Conservation (phyloP, 2,888 invertebrate genomes). For the Aplocera efformata region DNA sequence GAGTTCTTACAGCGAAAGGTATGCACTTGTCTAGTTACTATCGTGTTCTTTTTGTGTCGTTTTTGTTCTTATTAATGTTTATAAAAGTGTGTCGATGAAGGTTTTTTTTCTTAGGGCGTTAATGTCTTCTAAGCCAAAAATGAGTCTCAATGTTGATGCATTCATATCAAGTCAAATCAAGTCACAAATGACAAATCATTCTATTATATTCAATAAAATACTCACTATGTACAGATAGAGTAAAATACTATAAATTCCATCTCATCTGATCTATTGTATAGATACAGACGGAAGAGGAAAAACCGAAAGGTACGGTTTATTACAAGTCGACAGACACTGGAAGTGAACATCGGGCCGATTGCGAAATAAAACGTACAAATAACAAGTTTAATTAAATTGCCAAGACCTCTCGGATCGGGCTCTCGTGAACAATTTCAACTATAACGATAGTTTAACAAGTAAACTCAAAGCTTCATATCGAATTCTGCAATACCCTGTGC, state of each 20-base stretch:
- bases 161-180: no score
- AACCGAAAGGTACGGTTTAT: conserved; percentile 32
- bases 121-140: no score
- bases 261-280: neutral
- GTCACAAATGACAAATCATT: no score
- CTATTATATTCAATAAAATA: no score
- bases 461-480: conserved; percentile 68
- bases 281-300: conserved; percentile 5
- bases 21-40: no score
- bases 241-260: neutral
- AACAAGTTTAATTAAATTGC: conserved; percentile 79
- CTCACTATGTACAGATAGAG: no score
- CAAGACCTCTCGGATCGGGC: conserved; percentile 50
- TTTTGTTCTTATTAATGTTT: no score
- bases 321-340: conserved; percentile 62
- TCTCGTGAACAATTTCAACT: conserved; percentile 62
- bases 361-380: conserved; percentile 77
- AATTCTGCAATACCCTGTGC: conserved; percentile 52
- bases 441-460: conserved; percentile 74
- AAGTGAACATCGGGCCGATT: conserved; percentile 64
- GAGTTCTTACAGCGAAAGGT: conserved; percentile 41
- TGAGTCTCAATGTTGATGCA: no score
- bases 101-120: no score
- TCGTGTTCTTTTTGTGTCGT: no score
- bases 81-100: no score